phyloP scores from a whole-genome alignment of 2,888 invertebrate genomes.

The Fragum sueziense region DNA sequence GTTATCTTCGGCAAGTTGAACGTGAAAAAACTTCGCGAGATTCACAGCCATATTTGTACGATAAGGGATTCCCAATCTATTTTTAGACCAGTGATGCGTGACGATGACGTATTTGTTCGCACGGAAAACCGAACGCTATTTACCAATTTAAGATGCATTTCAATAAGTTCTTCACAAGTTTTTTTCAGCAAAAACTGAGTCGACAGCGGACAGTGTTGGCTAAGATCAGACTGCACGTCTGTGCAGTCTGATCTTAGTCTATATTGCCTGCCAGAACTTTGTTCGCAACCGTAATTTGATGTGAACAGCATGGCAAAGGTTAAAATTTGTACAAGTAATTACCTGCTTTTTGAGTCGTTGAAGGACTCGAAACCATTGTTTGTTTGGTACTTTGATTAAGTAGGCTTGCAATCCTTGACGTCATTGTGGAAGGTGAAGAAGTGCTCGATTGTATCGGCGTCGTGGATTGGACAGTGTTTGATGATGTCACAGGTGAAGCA shows the following conservation, averaged over 20 bases:
- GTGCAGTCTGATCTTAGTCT: neutral
- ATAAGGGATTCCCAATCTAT: too few species aligned
- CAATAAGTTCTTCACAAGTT: too few species aligned
- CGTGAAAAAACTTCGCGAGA: too few species aligned
- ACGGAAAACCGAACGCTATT: too few species aligned
- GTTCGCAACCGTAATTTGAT: neutral
- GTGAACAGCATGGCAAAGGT: neutral
- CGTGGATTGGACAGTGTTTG: conserved; percentile 10
- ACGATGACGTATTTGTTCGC: too few species aligned
- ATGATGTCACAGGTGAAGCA: neutral
- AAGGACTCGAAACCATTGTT: neutral
- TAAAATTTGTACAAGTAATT: neutral
- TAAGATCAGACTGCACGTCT: neutral
- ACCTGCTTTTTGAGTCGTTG: neutral
- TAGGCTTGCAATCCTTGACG: neutral
- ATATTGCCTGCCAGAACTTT: neutral
- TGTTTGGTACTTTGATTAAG: neutral
- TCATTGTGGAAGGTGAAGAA: neutral
- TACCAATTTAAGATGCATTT: too few species aligned
- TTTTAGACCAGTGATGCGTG: too few species aligned
- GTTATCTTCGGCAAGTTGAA: too few species aligned
- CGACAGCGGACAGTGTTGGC: neutral
- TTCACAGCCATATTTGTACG: too few species aligned
- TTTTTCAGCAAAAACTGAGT: neutral
- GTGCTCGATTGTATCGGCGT: conserved; percentile 15